Evolutionary conservation across 2,113 vertebrate genomes (phyloP).

Genomic region (Phyllostomus hastatus): DNA sequence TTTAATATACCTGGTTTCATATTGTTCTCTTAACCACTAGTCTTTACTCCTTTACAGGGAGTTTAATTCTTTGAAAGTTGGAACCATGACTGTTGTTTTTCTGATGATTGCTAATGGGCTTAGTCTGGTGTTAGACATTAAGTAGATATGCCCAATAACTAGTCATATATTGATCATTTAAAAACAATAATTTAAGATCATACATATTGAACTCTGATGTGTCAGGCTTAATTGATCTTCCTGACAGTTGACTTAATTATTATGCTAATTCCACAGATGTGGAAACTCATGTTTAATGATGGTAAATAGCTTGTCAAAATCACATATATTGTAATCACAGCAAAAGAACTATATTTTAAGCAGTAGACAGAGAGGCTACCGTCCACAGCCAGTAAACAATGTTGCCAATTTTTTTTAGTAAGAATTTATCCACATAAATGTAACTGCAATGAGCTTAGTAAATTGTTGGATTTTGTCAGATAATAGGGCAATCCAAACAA

Average conservation of each 20-base stretch:
- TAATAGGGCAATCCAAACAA: not conserved
- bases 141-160: not conserved
- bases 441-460: not conserved
- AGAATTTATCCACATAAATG: constrained; percentile 1
- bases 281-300: not conserved
- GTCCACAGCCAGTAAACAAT: not conserved
- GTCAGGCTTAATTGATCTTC: not conserved
- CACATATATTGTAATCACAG: not conserved
- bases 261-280: not conserved
- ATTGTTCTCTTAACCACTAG: not conserved
- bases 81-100: not conserved
- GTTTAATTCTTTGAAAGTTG: not conserved
- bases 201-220: not conserved
- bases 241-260: not conserved
- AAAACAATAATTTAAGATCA: not conserved
- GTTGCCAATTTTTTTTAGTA: not conserved
- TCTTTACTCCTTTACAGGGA: not conserved
- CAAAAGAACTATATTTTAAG: not conserved
- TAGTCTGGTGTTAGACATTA: not conserved
- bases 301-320: not conserved
- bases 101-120: not conserved
- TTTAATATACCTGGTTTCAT: not conserved
- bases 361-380: not conserved
- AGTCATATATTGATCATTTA: not conserved
- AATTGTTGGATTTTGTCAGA: not conserved